Percentiles rank a stretch among this genome's conserved stretches.
Conservation (phyloP, 2,113 vertebrate genomes). For the Piaya cayana region DNA sequence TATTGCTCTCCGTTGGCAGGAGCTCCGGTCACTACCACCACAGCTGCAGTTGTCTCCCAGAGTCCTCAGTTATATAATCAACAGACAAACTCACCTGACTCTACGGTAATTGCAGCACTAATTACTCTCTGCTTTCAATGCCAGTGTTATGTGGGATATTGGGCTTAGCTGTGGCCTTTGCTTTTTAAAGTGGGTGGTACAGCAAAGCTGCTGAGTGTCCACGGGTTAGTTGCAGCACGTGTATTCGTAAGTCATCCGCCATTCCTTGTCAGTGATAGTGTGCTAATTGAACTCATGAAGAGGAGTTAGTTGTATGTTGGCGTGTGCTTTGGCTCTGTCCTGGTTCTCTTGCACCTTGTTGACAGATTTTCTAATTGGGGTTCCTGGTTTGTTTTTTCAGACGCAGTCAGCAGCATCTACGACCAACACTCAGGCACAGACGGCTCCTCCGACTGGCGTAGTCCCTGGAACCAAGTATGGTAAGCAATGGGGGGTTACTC, state of each 20-base stretch:
- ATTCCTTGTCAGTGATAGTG: background rate
- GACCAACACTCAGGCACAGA: constrained; percentile 75
- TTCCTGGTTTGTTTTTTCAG: constrained; percentile 55
- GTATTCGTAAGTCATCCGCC: background rate
- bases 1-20: constrained; percentile 65
- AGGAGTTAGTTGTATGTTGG: background rate
- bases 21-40: constrained; percentile 80
- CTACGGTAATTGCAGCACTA: constrained; percentile 80
- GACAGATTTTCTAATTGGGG: background rate
- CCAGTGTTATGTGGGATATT: background rate
- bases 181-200: background rate
- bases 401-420: constrained; percentile 76
- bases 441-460: constrained; percentile 72
- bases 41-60: constrained; percentile 91
- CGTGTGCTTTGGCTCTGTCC: background rate
- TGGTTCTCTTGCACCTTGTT: background rate
- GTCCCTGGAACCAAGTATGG: constrained; percentile 82
- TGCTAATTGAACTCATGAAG: background rate
- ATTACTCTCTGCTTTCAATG: background rate
- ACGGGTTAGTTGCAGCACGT: background rate
- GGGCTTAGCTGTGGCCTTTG: background rate
- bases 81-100: constrained; percentile 81
- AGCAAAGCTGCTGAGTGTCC: background rate
- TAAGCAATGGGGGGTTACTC: constrained; percentile 44
- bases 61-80: constrained; percentile 91